Evolutionary conservation across 2,888 invertebrate species (phyloP).

Genomic region (Apotomis capreana): DNA sequence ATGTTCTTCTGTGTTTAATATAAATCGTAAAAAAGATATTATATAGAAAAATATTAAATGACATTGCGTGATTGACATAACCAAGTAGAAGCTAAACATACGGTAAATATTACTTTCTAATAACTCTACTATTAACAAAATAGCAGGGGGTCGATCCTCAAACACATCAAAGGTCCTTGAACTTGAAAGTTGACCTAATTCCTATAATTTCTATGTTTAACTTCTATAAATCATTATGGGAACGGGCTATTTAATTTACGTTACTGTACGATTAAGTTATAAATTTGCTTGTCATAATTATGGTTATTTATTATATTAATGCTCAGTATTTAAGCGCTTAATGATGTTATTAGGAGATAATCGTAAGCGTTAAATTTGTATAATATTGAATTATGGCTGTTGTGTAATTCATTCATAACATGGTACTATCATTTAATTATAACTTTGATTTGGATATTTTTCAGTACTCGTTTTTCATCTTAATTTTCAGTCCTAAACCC

Average conservation of each 20-base stretch:
- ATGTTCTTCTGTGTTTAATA: too few species aligned
- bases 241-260: constrained; percentile 21
- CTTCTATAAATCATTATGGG: constrained; percentile 26
- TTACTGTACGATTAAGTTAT: constrained; percentile 34
- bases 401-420: constrained; percentile 5
- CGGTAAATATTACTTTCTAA: constrained; percentile 34
- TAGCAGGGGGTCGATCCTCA: constrained; percentile 23
- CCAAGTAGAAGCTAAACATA: constrained; percentile 5
- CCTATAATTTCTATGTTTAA: constrained; percentile 26
- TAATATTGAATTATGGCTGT: constrained; percentile 1
- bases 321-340: constrained; percentile 16
- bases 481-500: too few species aligned
- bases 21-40: too few species aligned
- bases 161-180: constrained; percentile 25
- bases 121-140: constrained; percentile 36
- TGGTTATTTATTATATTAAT: constrained; percentile 34
- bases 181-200: constrained; percentile 34
- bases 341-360: constrained; percentile 27
- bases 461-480: too few species aligned
- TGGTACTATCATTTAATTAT: not conserved
- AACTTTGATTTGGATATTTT: too few species aligned
- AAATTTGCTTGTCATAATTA: constrained; percentile 39
- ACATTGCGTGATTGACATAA: constrained; percentile 18
- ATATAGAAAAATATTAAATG: not conserved
- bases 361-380: constrained; percentile 11